phyloP scores from a whole-genome alignment of 2,113 vertebrate species.

The Microcebus tavaratra region DNA sequence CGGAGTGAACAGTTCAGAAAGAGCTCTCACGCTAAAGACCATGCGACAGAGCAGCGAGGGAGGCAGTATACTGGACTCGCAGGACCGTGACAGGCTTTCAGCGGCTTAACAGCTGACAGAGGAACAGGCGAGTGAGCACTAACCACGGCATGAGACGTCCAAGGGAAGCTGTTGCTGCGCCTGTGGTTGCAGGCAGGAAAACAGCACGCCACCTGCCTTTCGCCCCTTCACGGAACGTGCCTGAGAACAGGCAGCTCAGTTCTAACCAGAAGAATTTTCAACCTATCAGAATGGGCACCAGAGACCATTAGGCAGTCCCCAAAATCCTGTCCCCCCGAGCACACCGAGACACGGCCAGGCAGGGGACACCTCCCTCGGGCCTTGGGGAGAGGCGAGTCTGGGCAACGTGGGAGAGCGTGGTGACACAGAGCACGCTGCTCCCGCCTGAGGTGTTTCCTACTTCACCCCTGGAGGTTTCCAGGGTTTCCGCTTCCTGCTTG shows the following conservation, averaged over 20 bases:
- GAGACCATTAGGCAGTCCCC: neutral
- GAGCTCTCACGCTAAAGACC: neutral
- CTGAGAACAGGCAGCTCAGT: neutral
- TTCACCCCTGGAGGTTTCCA: neutral
- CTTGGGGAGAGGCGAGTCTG: fast-evolving
- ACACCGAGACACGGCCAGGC: neutral
- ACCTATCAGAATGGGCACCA: neutral
- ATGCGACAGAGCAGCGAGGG: neutral
- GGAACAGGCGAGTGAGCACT: neutral
- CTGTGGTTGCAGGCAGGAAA: neutral
- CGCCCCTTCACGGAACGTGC: fast-evolving
- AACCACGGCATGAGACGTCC: neutral
- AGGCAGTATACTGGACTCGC: neutral
- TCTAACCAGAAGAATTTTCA: neutral
- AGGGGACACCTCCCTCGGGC: no score
- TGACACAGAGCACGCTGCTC: neutral
- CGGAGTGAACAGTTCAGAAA: neutral
- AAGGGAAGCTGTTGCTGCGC: no score
- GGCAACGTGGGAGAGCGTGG: no score
- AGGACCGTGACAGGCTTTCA: neutral
- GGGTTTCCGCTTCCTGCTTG: neutral
- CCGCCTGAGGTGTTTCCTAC: fast-evolving
- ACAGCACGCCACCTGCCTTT: neutral
- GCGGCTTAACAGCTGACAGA: neutral
- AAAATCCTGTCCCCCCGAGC: fast-evolving